phyloP scores from a whole-genome alignment of 2,113 vertebrate species.

The Elephantulus edwardii region DNA sequence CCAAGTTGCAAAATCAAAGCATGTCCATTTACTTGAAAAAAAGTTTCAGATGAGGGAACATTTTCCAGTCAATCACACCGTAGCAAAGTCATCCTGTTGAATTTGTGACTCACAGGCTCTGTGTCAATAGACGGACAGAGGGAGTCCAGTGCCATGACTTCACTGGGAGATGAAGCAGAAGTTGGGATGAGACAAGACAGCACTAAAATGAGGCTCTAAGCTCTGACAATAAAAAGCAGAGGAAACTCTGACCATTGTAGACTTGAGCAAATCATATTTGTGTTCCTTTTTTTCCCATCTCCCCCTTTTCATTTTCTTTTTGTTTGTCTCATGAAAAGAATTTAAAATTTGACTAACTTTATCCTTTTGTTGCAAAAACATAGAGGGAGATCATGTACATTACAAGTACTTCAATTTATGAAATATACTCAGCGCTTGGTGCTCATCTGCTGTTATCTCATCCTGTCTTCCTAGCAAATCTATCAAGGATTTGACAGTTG shows the following conservation, averaged over 20 bases:
- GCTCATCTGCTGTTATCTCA: fast-evolving
- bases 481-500: neutral
- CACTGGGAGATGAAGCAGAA: constrained; percentile 65
- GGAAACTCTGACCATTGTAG: constrained; percentile 42
- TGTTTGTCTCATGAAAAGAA: neutral
- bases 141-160: constrained; percentile 72
- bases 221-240: constrained; percentile 45
- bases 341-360: neutral
- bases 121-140: constrained; percentile 66
- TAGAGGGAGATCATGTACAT: neutral
- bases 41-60: constrained; percentile 70
- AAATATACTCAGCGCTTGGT: neutral
- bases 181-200: neutral
- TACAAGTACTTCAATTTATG: fast-evolving
- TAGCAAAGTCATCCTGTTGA: constrained; percentile 77
- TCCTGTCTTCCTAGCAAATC: neutral
- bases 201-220: neutral
- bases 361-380: neutral
- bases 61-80: constrained; percentile 68
- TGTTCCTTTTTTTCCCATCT: constrained; percentile 16
- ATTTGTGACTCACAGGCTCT: constrained; percentile 79
- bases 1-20: constrained; percentile 54
- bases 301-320: too few species aligned
- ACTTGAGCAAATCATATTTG: neutral
- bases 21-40: constrained; percentile 53